phyloP scores from a whole-genome alignment of 2,888 invertebrate genomes.

The Argyresthia albistria region DNA sequence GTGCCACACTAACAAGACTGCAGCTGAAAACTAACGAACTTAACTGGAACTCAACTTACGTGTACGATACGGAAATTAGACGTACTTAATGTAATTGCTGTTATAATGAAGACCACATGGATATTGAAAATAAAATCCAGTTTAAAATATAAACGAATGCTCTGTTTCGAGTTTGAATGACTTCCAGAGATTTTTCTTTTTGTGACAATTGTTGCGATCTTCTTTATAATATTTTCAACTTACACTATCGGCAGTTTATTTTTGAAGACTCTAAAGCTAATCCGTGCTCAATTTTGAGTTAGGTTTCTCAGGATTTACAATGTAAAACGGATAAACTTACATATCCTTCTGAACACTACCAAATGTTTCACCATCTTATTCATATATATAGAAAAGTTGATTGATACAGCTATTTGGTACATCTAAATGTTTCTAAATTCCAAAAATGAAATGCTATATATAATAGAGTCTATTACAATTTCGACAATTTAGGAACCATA shows the following conservation, averaged over 20 bases:
- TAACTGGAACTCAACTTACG: constrained; percentile 27
- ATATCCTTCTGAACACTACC: constrained; percentile 35
- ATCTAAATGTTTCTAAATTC: constrained; percentile 64
- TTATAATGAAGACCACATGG: constrained; percentile 70
- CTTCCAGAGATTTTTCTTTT: constrained; percentile 7
- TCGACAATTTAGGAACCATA: constrained; percentile 74
- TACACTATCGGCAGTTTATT: constrained; percentile 48
- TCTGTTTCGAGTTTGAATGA: constrained; percentile 17
- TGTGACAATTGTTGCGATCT: constrained; percentile 2
- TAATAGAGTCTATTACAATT: constrained; percentile 72
- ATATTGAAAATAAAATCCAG: constrained; percentile 55
- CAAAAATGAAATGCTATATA: constrained; percentile 67
- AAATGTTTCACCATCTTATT: constrained; percentile 56
- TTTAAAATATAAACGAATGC: constrained; percentile 48
- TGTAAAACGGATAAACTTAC: constrained; percentile 60
- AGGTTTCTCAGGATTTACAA: constrained; percentile 40
- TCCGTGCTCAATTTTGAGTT: constrained; percentile 62
- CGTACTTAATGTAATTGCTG: constrained; percentile 35
- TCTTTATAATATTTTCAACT: not conserved
- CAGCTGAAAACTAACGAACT: constrained; percentile 34
- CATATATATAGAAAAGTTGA: constrained; percentile 65
- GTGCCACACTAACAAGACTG: constrained; percentile 41
- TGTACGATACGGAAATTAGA: constrained; percentile 27
- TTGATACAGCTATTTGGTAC: constrained; percentile 70
- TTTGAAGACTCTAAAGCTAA: constrained; percentile 62